These are phyloP conservation scores for Calidris pugnax DNA, from an alignment of 2,113 vertebrate genomes.

Conservation along the genomic window DNA sequence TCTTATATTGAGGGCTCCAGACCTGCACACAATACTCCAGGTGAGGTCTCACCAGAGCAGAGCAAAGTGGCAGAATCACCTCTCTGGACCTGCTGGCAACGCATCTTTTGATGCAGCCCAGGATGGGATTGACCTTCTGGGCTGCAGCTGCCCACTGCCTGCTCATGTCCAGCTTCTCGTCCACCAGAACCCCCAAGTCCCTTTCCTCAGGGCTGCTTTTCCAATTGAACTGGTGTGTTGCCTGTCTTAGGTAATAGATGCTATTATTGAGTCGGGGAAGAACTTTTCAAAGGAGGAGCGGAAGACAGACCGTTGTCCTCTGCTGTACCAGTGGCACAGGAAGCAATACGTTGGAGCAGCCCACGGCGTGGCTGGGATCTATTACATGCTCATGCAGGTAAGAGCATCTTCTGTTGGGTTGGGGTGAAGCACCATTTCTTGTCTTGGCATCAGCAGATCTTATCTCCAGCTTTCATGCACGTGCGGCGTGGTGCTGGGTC, in stretches of 20 bases:
- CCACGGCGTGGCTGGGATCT: slow-evolving; percentile 93
- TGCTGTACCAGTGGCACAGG: slow-evolving; percentile 95
- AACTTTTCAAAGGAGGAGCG: slow-evolving; percentile 87
- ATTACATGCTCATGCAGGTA: slow-evolving; percentile 92
- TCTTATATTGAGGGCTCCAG: no score
- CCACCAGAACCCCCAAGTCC: no score
- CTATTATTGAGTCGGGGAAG: slow-evolving; percentile 91
- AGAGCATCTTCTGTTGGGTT: background rate
- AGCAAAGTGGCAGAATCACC: no score
- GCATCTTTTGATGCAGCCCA: no score
- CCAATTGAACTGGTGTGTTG: background rate
- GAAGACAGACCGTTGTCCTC: slow-evolving; percentile 90
- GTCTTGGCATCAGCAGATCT: background rate
- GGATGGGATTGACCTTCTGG: no score
- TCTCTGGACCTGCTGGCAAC: no score
- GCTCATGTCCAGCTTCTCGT: no score
- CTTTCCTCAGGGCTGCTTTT: no score
- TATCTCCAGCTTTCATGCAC: background rate
- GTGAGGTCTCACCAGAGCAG: no score
- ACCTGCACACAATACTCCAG: no score
- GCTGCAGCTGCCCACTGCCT: no score
- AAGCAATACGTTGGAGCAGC: slow-evolving; percentile 96
- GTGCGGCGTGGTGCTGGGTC: background rate
- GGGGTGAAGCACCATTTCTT: background rate
- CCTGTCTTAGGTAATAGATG: slow-evolving; percentile 81